Base-by-base conservation (phyloP, 2,888 invertebrate species). In the Anoncus sp. region DNA sequence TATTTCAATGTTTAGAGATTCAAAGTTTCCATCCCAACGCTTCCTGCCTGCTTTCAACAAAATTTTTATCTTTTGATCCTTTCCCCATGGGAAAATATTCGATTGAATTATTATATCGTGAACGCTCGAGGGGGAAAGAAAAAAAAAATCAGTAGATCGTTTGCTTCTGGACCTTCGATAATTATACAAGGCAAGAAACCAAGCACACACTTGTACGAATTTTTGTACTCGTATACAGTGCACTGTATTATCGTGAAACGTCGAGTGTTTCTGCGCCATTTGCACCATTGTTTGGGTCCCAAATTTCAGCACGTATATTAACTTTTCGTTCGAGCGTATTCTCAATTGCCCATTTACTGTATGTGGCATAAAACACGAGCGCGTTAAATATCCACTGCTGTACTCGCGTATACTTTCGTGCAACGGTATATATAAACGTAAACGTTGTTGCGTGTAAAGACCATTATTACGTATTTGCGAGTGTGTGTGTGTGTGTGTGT, bases 381-480 rank as follows among this genome's bases (percentile, higher is more conserved):
- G 67, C 51, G 57, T 73, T 62, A 57, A 72, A 63, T 49, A 73
- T 35, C 53, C 65, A 66, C 47, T 55, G 55, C 53, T 38, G 45
- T 14, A 65, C 66, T 70, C 43, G 59, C n/a, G 47, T 57, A 62
- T 53, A 70, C 16, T 70, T 43, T 59, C 47, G 53, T 18, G 60
- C 65, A 74, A 78, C 74, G 74, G 77, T 74, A 65, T 70, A 77
- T n/a, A 22, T n/a, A n/a, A n/a, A n/a, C n/a, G 51, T 69, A 62
- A 77, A 77, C 76, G 76, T 63, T 70, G 47, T 66, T 74, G 69
- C 69, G 59, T 70, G 60, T 40, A 47, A 59, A 53, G 51, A 10
- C 63, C 55, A 75, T 75, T 70, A 51, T 57, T 43, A 55, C 47
- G 27, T 51, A 40, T 45, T 47, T 27, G 38, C 59, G 14, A 14